Evolutionary conservation across 92 coral and sea anemone species (phyloP), one percentile per base, ranked within the genome.

Genomic region (Scolanthus callimorphus): DNA sequence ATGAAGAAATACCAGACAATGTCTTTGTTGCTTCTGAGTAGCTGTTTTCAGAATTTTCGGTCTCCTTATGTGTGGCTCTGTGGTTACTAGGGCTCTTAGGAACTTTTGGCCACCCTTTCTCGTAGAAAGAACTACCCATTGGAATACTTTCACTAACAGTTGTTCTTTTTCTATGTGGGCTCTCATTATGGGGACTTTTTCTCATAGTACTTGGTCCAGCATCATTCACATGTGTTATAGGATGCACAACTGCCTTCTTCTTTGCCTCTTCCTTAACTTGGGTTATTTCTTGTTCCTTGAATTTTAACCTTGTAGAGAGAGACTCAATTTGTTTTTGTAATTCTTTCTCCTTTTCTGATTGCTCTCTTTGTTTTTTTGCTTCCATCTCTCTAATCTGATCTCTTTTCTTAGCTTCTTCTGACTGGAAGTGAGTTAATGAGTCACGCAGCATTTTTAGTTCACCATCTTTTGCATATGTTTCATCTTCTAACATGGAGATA

Each of bases 221-320:
- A n/a, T n/a, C n/a, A n/a, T n/a, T n/a, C n/a, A n/a, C n/a, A n/a
- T n/a, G n/a, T n/a, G n/a, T n/a, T n/a, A n/a, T n/a, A n/a, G n/a
- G n/a, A n/a, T n/a, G n/a, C n/a, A 59, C 24, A 31, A 73, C 47
- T 53, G 73, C 27, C 20, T 81, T 66, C 45, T 79, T 90, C 49
- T 63, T 77, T 62, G 58, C 61, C 21, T 73, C 85, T 44, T 90
- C 89, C 20, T 57, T 71, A 27, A 71, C 73, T 49, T 87, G 90
- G 38, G 80, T 47, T 23, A 92, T 80, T 70, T 92, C 98, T 51
- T 84, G 92, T 51, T 84, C 92, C 64, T 88, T 79, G 51, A 92
- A 92, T 30, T 69, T 63, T 12, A 92, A 64, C 51, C 82, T 73
- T n/a, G 98, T 89, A 17, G 73, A 76, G 63, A 92, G 77, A 46